These are phyloP conservation scores for Puntigrus tetrazona DNA, from an alignment of 2,113 vertebrate species.

Conservation along the genomic window DNA sequence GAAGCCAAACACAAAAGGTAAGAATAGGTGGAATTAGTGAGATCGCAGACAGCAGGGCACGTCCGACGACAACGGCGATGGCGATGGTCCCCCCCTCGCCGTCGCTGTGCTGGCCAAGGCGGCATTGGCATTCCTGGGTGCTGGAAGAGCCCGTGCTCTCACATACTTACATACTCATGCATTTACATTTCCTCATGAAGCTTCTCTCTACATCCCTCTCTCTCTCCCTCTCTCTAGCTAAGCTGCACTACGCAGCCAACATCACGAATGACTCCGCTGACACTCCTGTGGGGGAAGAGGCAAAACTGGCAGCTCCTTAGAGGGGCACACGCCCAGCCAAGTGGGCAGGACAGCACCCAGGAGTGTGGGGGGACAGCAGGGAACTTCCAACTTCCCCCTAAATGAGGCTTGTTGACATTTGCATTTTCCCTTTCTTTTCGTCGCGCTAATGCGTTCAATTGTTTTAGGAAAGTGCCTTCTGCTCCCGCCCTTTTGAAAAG, in stretches of 20 bases:
- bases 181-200: slow-evolving; percentile 64
- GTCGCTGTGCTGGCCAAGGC: slow-evolving; percentile 61
- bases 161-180: slow-evolving; percentile 58
- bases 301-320: slow-evolving; percentile 63
- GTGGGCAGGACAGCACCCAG: slow-evolving; percentile 50
- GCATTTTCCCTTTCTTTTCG: slow-evolving; percentile 65
- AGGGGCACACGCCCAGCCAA: slow-evolving; percentile 50
- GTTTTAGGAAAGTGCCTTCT: slow-evolving; percentile 72
- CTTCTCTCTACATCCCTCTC: slow-evolving; percentile 57
- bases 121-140: slow-evolving; percentile 69
- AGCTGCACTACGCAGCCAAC: slow-evolving; percentile 58
- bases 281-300: slow-evolving; percentile 61
- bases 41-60: slow-evolving; percentile 11
- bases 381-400: slow-evolving; percentile 53
- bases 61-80: not conserved
- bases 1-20: slow-evolving; percentile 51
- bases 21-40: slow-evolving; percentile 47
- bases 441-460: slow-evolving; percentile 66
- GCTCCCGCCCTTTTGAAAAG: slow-evolving; percentile 66
- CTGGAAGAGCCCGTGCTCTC: slow-evolving; percentile 56
- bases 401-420: slow-evolving; percentile 57
- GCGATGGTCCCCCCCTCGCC: slow-evolving; percentile 46
- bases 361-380: slow-evolving; percentile 57
- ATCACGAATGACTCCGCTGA: slow-evolving; percentile 64
- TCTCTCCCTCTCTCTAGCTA: slow-evolving; percentile 54